Percentiles rank a stretch among this genome's conserved stretches.
phyloP scores from a whole-genome alignment of 2,113 vertebrate species.

The Silurus meridionalis region DNA sequence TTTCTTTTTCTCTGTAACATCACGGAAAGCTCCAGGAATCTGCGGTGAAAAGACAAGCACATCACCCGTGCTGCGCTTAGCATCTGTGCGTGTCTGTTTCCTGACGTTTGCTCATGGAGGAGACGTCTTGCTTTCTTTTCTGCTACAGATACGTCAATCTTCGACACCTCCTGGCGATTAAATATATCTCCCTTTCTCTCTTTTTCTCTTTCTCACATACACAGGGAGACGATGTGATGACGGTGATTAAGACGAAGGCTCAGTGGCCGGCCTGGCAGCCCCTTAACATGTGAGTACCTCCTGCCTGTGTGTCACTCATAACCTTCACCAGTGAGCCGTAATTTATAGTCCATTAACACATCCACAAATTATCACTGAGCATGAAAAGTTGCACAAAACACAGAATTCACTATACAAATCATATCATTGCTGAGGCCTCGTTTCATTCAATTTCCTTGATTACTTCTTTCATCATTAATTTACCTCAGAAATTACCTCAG shows the following conservation, averaged over 20 bases:
- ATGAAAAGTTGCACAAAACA: background rate
- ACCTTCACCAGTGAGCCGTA: background rate
- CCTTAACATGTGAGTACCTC: conserved; percentile 90
- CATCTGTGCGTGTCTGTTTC: conserved; percentile 4
- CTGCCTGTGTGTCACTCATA: background rate
- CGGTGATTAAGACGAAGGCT: conserved; percentile 97
- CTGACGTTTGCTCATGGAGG: background rate
- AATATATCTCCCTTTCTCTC: conserved; percentile 6
- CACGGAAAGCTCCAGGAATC: conserved; percentile 1
- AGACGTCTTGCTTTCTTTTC: conserved; percentile 24
- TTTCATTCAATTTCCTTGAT: background rate
- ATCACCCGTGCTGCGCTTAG: background rate
- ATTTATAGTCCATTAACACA: background rate
- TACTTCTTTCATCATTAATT: background rate
- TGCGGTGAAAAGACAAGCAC: conserved; percentile 3
- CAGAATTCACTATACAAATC: background rate
- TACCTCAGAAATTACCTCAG: background rate
- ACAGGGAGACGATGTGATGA: conserved; percentile 95
- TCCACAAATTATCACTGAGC: background rate
- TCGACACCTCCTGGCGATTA: conserved; percentile 31
- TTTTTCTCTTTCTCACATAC: conserved; percentile 23
- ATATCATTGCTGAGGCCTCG: background rate
- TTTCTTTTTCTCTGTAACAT: background rate
- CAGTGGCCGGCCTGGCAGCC: conserved; percentile 99
- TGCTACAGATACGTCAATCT: conserved; percentile 21